These are phyloP conservation scores for Leptoteleia sp. DNA, from an alignment of 1,140 invertebrate genomes.

Conservation along the genomic window DNA sequence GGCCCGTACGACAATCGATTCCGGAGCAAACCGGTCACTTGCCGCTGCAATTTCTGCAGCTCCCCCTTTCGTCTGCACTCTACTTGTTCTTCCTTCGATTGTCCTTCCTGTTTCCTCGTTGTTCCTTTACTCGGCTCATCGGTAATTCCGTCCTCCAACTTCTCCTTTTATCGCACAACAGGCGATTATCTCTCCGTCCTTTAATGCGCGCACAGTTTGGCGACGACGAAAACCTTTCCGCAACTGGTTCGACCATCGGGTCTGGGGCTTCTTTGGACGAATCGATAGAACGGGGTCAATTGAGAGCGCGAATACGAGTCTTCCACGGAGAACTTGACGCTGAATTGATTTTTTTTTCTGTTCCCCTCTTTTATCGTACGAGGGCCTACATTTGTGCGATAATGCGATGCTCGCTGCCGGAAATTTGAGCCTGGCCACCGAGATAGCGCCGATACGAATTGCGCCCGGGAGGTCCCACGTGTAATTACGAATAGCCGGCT, in stretches of 20 bases:
- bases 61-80: slow-evolving; percentile 59
- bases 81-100: slow-evolving; percentile 44
- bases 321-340: slow-evolving; percentile 27
- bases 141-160: slow-evolving; percentile 3
- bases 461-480: slow-evolving; percentile 44
- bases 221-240: slow-evolving; percentile 57
- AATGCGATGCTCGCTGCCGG: slow-evolving; percentile 41
- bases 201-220: slow-evolving; percentile 3
- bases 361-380: slow-evolving; percentile 29
- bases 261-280: slow-evolving; percentile 57
- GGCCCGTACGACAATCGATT: slow-evolving; percentile 38
- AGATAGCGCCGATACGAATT: slow-evolving; percentile 56
- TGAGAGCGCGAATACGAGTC: slow-evolving; percentile 68
- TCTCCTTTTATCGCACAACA: slow-evolving; percentile 32
- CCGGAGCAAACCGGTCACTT: slow-evolving; percentile 75
- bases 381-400: slow-evolving; percentile 23
- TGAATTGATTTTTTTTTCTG: slow-evolving; percentile 69
- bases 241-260: slow-evolving; percentile 31
- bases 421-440: slow-evolving; percentile 35
- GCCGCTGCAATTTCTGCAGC: slow-evolving; percentile 72
- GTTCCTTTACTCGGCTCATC: slow-evolving; percentile 39
- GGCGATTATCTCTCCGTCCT: slow-evolving; percentile 13
- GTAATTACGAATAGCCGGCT: slow-evolving; percentile 54
- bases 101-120: slow-evolving; percentile 59
- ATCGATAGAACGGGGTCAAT: slow-evolving; percentile 72